Evolutionary conservation across 2,113 vertebrate genomes (phyloP).

Genomic region (Sinosuthora webbiana): DNA sequence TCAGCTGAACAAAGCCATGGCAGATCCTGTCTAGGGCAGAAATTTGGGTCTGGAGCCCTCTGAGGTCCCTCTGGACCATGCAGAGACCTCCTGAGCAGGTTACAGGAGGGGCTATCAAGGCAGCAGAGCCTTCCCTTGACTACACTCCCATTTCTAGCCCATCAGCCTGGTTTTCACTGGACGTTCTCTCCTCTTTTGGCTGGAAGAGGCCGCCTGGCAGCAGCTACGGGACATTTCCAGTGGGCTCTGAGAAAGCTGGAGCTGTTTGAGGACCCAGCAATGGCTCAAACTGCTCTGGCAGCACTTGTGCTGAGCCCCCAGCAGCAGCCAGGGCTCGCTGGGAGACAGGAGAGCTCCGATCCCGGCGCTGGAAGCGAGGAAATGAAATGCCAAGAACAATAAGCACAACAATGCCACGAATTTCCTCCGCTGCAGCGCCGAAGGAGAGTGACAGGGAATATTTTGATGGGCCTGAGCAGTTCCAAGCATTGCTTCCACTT

Average conservation of each 20-base stretch:
- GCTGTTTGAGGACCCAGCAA: neutral
- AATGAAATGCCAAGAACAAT: conserved; percentile 29
- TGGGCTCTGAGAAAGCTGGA: neutral
- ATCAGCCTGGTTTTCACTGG: neutral
- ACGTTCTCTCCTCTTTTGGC: neutral
- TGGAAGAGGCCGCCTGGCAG: neutral
- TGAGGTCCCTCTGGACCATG: neutral
- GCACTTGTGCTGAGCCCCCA: neutral
- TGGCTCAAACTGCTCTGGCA: neutral
- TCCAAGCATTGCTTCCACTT: neutral
- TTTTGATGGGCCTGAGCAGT: neutral
- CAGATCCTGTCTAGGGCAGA: neutral
- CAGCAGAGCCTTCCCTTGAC: neutral
- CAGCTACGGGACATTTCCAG: neutral
- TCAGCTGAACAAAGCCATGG: neutral
- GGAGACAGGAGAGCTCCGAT: neutral
- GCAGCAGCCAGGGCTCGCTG: neutral
- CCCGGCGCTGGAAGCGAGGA: neutral
- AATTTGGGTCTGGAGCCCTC: neutral
- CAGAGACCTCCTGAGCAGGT: neutral
- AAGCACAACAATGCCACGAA: neutral
- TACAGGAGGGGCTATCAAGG: neutral
- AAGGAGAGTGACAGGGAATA: neutral
- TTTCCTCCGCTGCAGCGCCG: neutral
- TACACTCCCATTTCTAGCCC: neutral